Evolutionary conservation across 1,140 invertebrate genomes (phyloP), one percentile per base, ranked within the genome.

Genomic region (Geopemphigus sp.): DNA sequence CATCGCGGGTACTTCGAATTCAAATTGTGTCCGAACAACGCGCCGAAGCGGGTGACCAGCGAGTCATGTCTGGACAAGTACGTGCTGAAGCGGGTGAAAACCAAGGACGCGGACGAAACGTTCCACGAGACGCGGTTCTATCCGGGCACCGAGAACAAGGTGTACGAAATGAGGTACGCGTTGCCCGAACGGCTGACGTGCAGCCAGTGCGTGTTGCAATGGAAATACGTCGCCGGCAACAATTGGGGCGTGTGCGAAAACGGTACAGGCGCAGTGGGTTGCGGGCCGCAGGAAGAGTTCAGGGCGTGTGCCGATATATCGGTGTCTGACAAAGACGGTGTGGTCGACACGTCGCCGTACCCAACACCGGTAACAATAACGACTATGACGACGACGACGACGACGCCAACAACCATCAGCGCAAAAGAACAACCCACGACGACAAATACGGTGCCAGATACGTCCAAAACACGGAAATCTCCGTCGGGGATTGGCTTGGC

Each of bases 1-100:
- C 93, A 95, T 85, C 88, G 89, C 82, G 95, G 95, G 14, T 95
- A 91, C 85, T 97, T 96, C 83, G 93, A 96, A 84, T 96, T 97
- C 86, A 88, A 92, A 80, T 83, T 95, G 0, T 97, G 95, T 84
- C 90, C 94, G 0, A 88, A 89, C 84, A 88, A 87, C 53, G 84
- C 85, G 80, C 85, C 54, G 54, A 85, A 83, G 81, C 72, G 63
- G 17, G 80, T 82, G 5, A 82, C 85, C n/a, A 90, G 89, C 1
- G 91, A 95, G 83, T 88, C 91, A 0, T 96, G 94, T 83, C 86
- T 96, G 32, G 92, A 95, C 84, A 86, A 90, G 82, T 86, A 94
- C 84, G 82, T 93, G 0, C 85, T 96, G 0, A 84, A 86, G 63
- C 85, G 91, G 61, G 86, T 87, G 19, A 87, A 89, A 85, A 22